phyloP scores from a whole-genome alignment of 2,888 invertebrate species.

The Drosophila neotestacea region DNA sequence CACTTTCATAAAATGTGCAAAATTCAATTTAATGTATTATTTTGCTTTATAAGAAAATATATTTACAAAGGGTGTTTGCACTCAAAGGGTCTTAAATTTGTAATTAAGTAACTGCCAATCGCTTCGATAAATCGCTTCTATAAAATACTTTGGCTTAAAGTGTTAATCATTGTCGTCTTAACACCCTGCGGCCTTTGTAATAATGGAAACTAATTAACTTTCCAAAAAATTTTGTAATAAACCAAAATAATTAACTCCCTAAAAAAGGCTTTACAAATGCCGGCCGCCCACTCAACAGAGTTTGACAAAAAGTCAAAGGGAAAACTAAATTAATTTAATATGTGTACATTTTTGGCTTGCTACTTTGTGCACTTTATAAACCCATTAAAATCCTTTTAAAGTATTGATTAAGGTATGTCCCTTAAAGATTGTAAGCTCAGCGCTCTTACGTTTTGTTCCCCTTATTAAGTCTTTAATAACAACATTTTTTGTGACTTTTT shows the following conservation, averaged over 20 bases:
- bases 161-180: constrained; percentile 16
- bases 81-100: constrained; percentile 11
- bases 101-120: too few species aligned
- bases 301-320: constrained; percentile 40
- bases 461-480: background rate
- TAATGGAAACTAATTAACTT: constrained; percentile 65
- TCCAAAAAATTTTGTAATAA: constrained; percentile 13
- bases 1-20: constrained; percentile 23
- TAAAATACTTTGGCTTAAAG: constrained; percentile 8
- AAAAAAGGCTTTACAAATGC: background rate
- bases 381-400: constrained; percentile 66
- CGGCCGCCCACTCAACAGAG: background rate
- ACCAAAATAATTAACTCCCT: constrained; percentile 21
- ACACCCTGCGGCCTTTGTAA: constrained; percentile 1
- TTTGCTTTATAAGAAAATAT: background rate
- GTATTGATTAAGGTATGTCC: constrained; percentile 46
- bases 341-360: constrained; percentile 26
- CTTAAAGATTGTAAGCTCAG: constrained; percentile 8
- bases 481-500: constrained; percentile 15
- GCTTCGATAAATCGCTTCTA: constrained; percentile 2
- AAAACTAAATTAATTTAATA: constrained; percentile 35
- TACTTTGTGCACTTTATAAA: constrained; percentile 40
- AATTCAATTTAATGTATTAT: constrained; percentile 29
- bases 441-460: background rate
- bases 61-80: background rate